Conservation (phyloP, 2,113 vertebrate species). For the Limnothrissa miodon region DNA sequence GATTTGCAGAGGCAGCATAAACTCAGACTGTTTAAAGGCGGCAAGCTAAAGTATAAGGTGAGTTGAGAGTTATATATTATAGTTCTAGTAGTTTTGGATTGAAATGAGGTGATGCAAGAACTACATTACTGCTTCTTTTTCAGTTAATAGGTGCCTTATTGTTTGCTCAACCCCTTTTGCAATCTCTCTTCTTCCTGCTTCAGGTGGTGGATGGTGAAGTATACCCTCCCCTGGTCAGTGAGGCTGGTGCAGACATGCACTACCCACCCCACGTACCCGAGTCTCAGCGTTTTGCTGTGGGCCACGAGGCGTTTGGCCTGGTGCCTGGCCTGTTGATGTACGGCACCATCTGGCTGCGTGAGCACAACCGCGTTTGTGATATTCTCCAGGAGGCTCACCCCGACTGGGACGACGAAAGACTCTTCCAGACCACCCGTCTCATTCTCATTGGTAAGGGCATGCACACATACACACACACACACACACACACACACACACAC, state of each 20-base stretch:
- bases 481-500: background rate
- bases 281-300: constrained; percentile 85
- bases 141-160: background rate
- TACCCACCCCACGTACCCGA: constrained; percentile 88
- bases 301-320: constrained; percentile 92
- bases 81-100: background rate
- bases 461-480: background rate
- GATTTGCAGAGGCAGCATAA: constrained; percentile 87
- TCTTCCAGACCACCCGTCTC: constrained; percentile 91
- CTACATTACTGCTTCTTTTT: background rate
- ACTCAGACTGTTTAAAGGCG: constrained; percentile 85
- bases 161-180: background rate
- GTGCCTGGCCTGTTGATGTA: constrained; percentile 98
- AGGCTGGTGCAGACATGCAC: constrained; percentile 84
- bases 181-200: background rate
- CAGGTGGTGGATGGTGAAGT: constrained; percentile 86
- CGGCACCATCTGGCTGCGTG: constrained; percentile 90
- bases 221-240: constrained; percentile 87
- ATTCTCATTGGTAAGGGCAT: constrained; percentile 85
- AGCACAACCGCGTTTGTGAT: constrained; percentile 94
- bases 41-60: constrained; percentile 94
- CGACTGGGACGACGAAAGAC: constrained; percentile 88
- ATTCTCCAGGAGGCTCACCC: constrained; percentile 84
- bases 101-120: background rate
- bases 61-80: background rate